Percentiles rank a stretch among this genome's conserved stretches.
Conservation (phyloP, 2,113 vertebrate species). For the Cochlearius cochlearius region DNA sequence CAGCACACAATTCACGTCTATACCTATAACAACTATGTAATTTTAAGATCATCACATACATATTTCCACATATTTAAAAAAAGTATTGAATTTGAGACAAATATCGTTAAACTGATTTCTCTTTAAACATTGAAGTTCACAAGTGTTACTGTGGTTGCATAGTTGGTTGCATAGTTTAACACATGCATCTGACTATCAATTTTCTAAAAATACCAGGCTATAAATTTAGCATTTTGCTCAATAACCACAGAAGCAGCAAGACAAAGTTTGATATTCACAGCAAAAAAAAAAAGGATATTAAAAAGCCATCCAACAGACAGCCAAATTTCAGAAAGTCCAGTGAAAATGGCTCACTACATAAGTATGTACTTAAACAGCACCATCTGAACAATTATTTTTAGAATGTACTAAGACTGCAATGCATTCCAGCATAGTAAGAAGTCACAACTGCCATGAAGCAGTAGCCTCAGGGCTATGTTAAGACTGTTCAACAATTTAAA, state of each 20-base stretch:
- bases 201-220: background rate
- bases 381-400: conserved; percentile 64
- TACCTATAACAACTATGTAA: background rate
- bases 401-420: background rate
- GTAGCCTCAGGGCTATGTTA: conserved; percentile 17
- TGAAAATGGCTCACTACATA: conserved; percentile 23
- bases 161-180: conserved; percentile 1
- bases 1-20: background rate
- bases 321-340: background rate
- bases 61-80: background rate
- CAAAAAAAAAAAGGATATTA: background rate
- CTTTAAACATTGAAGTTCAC: background rate
- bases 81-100: background rate
- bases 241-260: background rate
- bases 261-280: background rate
- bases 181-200: background rate
- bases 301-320: background rate
- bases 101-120: background rate
- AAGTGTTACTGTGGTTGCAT: background rate
- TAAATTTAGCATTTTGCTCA: background rate
- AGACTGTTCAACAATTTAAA: conserved; percentile 1
- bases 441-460: conserved; percentile 27
- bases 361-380: conserved; percentile 33
- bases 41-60: background rate
- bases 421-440: conserved; percentile 50